Conservation (phyloP, 2,797 vertebrate genomes). For the Lacerta viridis region DNA sequence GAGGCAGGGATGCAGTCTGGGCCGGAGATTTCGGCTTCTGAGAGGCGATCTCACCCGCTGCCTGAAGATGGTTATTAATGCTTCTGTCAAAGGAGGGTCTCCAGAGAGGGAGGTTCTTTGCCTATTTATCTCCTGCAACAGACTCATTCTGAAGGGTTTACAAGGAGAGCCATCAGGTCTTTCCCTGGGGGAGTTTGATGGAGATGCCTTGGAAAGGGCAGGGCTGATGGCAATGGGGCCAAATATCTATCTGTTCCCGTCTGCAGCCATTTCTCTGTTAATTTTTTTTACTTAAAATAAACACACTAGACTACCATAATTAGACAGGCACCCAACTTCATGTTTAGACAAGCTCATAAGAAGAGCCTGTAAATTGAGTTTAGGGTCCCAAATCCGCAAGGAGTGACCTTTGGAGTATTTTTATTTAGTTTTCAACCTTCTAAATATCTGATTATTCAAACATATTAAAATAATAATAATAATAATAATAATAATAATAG, state of each 20-base stretch:
- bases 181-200: constrained; percentile 34
- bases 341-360: no score
- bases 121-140: constrained; percentile 51
- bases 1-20: constrained; percentile 22
- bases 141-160: constrained; percentile 42
- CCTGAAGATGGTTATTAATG: background rate
- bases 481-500: constrained; percentile 13
- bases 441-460: constrained; percentile 46
- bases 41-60: background rate
- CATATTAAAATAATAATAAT: constrained; percentile 28
- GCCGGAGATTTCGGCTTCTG: constrained; percentile 23
- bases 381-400: no score
- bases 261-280: background rate
- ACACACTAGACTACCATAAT: background rate
- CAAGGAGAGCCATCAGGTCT: constrained; percentile 5
- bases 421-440: background rate
- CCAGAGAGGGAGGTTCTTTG: background rate
- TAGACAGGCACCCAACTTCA: background rate
- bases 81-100: constrained; percentile 47
- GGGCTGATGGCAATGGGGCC: background rate
- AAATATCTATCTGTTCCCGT: background rate
- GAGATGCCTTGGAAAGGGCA: constrained; percentile 28
- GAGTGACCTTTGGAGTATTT: background rate
- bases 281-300: background rate
- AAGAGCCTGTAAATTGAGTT: no score